These are phyloP conservation scores for Hyperoplus lanceolatus DNA, from an alignment of 2,797 vertebrate species.

Conservation along the genomic window DNA sequence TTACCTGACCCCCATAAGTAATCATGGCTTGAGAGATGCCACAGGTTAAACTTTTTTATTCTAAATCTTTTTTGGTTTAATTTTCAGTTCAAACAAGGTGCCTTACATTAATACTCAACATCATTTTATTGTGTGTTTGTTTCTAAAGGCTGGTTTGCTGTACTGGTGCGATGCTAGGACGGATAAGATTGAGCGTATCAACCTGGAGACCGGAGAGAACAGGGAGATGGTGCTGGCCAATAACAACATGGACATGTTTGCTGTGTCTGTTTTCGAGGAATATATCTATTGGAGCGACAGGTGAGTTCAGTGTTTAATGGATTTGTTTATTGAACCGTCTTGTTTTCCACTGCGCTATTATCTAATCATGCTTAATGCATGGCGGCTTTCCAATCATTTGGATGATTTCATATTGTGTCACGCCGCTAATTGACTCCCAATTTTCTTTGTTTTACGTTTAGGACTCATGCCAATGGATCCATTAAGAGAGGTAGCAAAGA, in stretches of 20 bases:
- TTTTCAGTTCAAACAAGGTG: not conserved
- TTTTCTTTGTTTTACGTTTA: constrained; percentile 65
- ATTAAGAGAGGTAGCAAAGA: constrained; percentile 97
- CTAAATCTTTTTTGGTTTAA: not conserved
- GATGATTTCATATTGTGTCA: not conserved
- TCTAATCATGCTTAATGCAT: not conserved
- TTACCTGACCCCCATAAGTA: not conserved
- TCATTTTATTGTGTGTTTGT: constrained; percentile 13
- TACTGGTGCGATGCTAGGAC: constrained; percentile 98
- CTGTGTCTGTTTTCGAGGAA: constrained; percentile 95
- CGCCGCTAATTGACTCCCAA: not conserved
- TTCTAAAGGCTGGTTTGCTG: constrained; percentile 89
- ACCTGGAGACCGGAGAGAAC: constrained; percentile 95
- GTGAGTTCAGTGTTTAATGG: constrained; percentile 70
- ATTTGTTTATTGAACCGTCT: constrained; percentile 8
- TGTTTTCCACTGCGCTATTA: constrained; percentile 1
- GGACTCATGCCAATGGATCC: constrained; percentile 97
- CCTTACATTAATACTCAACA: not conserved
- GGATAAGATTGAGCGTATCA: constrained; percentile 96
- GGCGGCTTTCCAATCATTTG: constrained; percentile 6
- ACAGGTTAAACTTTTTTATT: not conserved
- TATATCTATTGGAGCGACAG: constrained; percentile 99
- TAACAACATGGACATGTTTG: constrained; percentile 99
- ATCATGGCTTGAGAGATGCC: not conserved
- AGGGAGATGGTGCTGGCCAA: constrained; percentile 93